A percentile compares a stretch with the other conserved stretches of the same genome.
These are phyloP conservation scores for Therioaphis trifolii DNA, from an alignment of 2,888 invertebrate species.

Conservation along the genomic window DNA sequence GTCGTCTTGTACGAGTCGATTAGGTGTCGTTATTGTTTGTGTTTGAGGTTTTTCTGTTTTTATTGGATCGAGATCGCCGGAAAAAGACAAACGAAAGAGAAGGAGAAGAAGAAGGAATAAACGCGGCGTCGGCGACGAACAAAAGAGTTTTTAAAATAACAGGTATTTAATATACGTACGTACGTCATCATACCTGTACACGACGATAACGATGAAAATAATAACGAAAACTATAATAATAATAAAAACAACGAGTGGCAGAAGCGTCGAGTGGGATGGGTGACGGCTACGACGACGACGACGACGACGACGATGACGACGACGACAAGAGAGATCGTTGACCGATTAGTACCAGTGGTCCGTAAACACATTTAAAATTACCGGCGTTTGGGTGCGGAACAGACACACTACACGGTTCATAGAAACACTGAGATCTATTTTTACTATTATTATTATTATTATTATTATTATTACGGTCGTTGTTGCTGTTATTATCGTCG, in stretches of 20 bases:
- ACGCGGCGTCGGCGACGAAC: constrained; percentile 5
- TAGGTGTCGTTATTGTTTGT: neutral
- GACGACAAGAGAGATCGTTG: constrained; percentile 52
- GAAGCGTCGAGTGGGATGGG: constrained; percentile 38
- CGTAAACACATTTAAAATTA: constrained; percentile 61
- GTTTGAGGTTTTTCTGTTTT: neutral
- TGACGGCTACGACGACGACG: constrained; percentile 21
- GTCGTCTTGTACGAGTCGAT: no score
- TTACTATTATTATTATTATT: constrained; percentile 49
- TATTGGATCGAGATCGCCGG: constrained; percentile 12
- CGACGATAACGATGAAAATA: neutral
- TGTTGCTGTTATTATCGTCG: constrained; percentile 23
- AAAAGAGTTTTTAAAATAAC: constrained; percentile 35
- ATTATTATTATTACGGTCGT: constrained; percentile 18
- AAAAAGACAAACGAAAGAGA: no score
- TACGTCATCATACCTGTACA: neutral
- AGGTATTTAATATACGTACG: neutral
- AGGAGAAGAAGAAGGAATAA: no score
- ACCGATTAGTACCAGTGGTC: constrained; percentile 63
- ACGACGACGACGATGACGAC: constrained; percentile 5
- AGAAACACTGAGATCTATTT: constrained; percentile 49
- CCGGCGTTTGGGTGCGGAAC: constrained; percentile 62
- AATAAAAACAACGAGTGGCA: constrained; percentile 24
- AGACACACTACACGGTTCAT: constrained; percentile 49
- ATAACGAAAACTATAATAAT: constrained; percentile 36